A percentile compares a stretch with the other conserved stretches of the same genome.
Evolutionary conservation across 1,140 invertebrate species (phyloP).

Genomic region (Calliopsis andreniformis): DNA sequence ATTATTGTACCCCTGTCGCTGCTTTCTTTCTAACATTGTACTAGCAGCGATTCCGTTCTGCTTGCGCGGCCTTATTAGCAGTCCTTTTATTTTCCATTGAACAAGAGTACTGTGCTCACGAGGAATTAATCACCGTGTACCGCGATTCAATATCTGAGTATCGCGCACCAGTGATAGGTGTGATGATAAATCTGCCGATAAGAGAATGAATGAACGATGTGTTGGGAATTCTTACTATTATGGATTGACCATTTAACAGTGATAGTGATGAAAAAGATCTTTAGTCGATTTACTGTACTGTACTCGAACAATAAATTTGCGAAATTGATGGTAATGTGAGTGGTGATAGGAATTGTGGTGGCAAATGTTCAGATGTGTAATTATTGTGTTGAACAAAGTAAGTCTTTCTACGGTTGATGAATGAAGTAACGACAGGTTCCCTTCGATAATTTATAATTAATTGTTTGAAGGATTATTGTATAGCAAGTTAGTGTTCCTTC

Average conservation of each 20-base stretch:
- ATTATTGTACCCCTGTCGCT: slow-evolving; percentile 19
- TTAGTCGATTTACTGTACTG: not conserved
- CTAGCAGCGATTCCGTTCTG: not conserved
- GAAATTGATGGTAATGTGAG: not conserved
- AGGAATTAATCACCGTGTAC: slow-evolving; percentile 14
- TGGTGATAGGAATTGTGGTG: not conserved
- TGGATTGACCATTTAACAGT: no score
- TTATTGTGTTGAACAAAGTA: not conserved
- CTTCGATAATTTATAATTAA: not conserved
- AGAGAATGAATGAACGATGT: not conserved
- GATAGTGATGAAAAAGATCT: no score
- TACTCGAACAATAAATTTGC: not conserved
- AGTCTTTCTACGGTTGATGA: not conserved
- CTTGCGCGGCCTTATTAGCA: slow-evolving; percentile 20
- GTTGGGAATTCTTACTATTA: not conserved
- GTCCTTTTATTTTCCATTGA: slow-evolving; percentile 31
- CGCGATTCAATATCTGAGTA: not conserved
- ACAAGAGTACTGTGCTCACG: not conserved
- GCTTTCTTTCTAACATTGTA: not conserved
- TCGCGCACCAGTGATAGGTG: not conserved
- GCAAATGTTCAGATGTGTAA: not conserved
- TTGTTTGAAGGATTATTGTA: not conserved
- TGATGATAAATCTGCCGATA: not conserved
- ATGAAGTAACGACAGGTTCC: not conserved
- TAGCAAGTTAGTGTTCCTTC: no score